Evolutionary conservation across 2,888 invertebrate genomes (phyloP), one percentile per base, ranked within the genome.

Genomic region (Acanthococcus lagerstroemiae): DNA sequence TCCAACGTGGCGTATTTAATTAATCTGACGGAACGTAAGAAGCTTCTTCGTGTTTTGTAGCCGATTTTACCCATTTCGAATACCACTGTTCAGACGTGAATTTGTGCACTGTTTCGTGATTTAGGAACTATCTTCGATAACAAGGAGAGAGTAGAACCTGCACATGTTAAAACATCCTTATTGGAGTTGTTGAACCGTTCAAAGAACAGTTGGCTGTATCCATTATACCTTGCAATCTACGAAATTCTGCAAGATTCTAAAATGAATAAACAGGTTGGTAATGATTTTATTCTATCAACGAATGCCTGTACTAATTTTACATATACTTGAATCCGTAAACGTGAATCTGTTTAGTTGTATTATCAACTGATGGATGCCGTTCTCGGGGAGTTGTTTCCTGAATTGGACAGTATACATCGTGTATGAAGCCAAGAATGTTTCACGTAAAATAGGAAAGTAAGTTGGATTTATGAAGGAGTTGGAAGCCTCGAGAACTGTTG

Each of bases 301-400:
- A n/a, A n/a, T 15, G 26, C 9, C 21, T 52, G 9, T 21, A 12
- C 3, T 9, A 52, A 22, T 24, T 24, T 22, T 5, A 15, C 19
- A 5, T 17, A 22, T 19, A 48, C n/a, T 9, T 48, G 2, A 21
- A 21, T 1, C 6, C 21, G 5, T 15, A 52, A 52, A 3, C 1
- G 22, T 3, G 19, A 22, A 52, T 52, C 6, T 25, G 22, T 52
- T 12, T 22, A 61, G 61, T 77, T 92, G 70, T 83, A 84, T 69
- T 91, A 92, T 76, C 83, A 85, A 71, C 78, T 92, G 61, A 76
- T 93, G 71, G 94, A 94, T 75, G 80, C 86, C 63, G 79, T 90
- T 65, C 73, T 90, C 27, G 77, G 81, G 57, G 88, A 90, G 77
- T 77, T 90, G 68, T 91, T 88, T 77, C 90, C 90, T 0, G 88